Conservation (phyloP, 2,113 vertebrate genomes). For the Herpetotheres cachinnans region DNA sequence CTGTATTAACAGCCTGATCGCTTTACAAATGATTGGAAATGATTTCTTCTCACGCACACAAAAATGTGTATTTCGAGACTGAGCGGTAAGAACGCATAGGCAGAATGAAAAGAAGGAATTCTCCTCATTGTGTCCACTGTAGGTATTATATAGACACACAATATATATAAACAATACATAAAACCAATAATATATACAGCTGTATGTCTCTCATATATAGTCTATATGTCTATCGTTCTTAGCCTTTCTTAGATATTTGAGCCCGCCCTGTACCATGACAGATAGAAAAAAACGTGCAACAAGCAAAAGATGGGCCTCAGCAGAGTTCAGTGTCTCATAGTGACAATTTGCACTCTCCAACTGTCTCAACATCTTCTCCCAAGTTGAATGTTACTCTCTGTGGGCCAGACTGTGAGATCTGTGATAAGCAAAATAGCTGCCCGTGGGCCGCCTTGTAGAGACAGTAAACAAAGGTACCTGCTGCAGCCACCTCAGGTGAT, state of each 20-base stretch:
- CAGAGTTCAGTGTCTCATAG: neutral
- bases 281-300: neutral
- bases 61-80: neutral
- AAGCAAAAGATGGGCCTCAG: neutral
- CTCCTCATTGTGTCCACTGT: neutral
- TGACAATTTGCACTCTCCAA: neutral
- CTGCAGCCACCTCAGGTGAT: neutral
- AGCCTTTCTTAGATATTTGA: neutral
- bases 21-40: neutral
- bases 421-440: neutral
- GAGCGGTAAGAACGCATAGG: neutral
- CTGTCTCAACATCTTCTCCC: neutral
- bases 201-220: neutral
- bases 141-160: neutral
- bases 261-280: neutral
- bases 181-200: no score
- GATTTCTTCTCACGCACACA: neutral
- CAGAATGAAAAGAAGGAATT: neutral
- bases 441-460: neutral
- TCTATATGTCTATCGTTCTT: neutral
- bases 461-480: neutral
- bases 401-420: neutral
- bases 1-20: accelerated
- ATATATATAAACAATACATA: neutral
- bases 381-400: neutral